Evolutionary conservation across 2,113 vertebrate species (phyloP).

Genomic region (Mellivora capensis): DNA sequence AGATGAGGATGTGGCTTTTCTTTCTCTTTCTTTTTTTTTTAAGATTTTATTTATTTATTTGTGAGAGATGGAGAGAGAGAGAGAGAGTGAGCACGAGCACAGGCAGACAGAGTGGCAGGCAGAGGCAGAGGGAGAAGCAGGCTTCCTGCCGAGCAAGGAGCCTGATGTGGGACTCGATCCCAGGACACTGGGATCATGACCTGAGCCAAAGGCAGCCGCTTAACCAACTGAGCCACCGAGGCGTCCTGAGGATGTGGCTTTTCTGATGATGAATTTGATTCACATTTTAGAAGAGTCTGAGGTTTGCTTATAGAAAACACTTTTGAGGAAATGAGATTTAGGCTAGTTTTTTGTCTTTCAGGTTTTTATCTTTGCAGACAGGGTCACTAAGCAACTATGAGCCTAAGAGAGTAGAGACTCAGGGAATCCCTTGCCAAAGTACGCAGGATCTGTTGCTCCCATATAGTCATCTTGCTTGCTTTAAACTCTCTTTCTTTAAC

Average conservation of each 20-base stretch:
- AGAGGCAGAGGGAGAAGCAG: too few relatives aligned
- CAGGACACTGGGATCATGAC: too few relatives aligned
- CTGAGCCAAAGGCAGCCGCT: too few relatives aligned
- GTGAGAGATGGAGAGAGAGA: too few relatives aligned
- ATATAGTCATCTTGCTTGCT: background rate
- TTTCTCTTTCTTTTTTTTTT: too few relatives aligned
- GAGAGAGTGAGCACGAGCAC: too few relatives aligned
- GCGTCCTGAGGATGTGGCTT: background rate
- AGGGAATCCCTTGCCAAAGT: background rate
- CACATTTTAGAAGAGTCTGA: background rate
- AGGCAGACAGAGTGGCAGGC: too few relatives aligned
- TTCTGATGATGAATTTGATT: background rate
- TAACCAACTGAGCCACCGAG: too few relatives aligned
- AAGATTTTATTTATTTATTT: too few relatives aligned
- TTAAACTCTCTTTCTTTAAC: background rate
- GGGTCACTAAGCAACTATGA: background rate
- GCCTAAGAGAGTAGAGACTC: background rate
- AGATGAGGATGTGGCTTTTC: background rate
- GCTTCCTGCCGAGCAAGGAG: too few relatives aligned
- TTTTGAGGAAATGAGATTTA: background rate
- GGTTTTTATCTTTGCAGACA: background rate
- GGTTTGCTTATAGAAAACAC: background rate
- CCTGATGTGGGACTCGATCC: too few relatives aligned
- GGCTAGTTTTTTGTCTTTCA: background rate
- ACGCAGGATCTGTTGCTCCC: background rate